Base-by-base conservation (phyloP, 1,140 invertebrate species). In the Hylaeus volcanicus region DNA sequence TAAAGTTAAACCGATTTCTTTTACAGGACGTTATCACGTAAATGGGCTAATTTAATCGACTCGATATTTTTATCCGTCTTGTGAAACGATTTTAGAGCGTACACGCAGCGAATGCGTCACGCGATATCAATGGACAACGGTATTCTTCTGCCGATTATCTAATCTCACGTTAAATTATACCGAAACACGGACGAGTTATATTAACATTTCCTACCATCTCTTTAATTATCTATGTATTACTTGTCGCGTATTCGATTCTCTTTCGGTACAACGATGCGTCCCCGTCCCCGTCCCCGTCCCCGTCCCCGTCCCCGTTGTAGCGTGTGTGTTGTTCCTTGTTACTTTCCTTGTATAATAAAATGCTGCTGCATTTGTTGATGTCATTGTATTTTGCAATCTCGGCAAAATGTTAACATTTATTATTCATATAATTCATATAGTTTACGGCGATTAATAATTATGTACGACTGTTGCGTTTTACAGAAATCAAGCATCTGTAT, bases 81-180 rank as follows among this genome's bases (percentile, higher is more conserved):
- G 55, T 80, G 8, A 74, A 80, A 74, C 53, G 63, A 74, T 76
- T 26, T 26, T 81, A 63, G 11, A 41, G 43, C 12, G 56, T 68
- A 51, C 51, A 56, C 41, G 53, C 48, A 55, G 69, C 0, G 70
- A 74, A 74, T 64, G 72, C 72, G 71, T 79, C 71, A 66, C 51
- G 72, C 78, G 60, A 65, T 74, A 66, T 66, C 61, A 65, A 66
- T 58, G 53, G 26, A 37, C 63, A 51, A 74, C 43, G 3, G 63
- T 80, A 74, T 82, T 74, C 80, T 82, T 76, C 58, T 61, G 43
- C 43, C 81, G 39, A 85, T 85, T 85, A 85, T 85, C 84, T 83
- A 85, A 85, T 85, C 76, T 74, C 48, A 60, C 41, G n/a, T 14
- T 74, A 45, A 80, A 74, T 73, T 74, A 73, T 70, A 78, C 53